Base-by-base conservation (phyloP, 2,113 vertebrate species). In the Paramisgurnus dabryanus region DNA sequence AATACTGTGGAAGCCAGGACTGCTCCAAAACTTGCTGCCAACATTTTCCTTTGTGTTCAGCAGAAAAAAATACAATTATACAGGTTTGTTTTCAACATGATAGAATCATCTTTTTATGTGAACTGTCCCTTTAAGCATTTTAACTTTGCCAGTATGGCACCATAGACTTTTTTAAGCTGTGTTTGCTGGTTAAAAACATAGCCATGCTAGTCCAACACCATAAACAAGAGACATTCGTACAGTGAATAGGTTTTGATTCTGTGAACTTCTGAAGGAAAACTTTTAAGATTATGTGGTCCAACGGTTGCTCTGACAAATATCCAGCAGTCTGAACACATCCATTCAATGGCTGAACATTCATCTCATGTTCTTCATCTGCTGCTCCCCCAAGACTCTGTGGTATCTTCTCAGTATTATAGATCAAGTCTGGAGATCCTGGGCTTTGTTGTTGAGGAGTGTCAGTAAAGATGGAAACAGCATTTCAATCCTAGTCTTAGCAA, bases 321-420 rank as follows among this genome's bases (percentile, higher is more conserved):
- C 22, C 43, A 75, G 43, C 12, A 9, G 41, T 64, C 58, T 64
- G 49, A 50, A 50, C 58, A 75, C 43, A 22, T 22, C 22, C 22
- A 22, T 22, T 22, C 22, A 22, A 22, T 22, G 22, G 22, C 22
- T 22, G 22, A 22, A 22, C 22, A 49, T 64, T 75, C 58, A 75
- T 75, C 43, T 39, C 49, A 43, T 63, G 58, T 63, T 75, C 18
- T 7, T 75, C 58, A 34, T 63, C n/a, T 22, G 40, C n/a, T 57
- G 15, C 73, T 43, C 55, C 64, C 43, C 73, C 41, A 63, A 39
- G 43, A 49, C 58, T 64, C 58, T 64, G 22, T 22, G 58, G 22
- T 47, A n/a, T n/a, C 73, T 75, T 75, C 58, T 49, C 58, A 49
- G 58, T 64, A 49, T 34, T 75, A 64, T 60, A 75, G 58, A 64